These are phyloP conservation scores for Sitta carolinensis DNA, from an alignment of 2,797 vertebrate species.

Conservation along the genomic window DNA sequence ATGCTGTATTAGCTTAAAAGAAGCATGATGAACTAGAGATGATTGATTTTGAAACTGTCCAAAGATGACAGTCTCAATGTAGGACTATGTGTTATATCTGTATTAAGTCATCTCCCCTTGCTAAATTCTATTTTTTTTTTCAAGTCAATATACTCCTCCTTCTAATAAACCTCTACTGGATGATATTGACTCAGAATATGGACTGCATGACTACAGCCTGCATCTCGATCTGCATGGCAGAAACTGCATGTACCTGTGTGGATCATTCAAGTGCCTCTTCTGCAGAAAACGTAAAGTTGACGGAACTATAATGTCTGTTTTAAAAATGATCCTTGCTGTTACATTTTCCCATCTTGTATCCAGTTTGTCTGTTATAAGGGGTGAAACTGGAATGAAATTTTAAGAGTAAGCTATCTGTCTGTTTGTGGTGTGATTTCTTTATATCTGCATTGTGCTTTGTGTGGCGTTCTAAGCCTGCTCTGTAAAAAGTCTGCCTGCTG, in stretches of 20 bases:
- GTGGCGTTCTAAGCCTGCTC: accelerated
- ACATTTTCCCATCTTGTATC: background rate
- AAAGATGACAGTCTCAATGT: background rate
- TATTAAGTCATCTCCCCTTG: background rate
- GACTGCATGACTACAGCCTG: conserved; percentile 86
- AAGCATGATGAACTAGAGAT: background rate
- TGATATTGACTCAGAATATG: conserved; percentile 85
- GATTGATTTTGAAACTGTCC: background rate
- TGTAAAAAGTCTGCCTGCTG: background rate
- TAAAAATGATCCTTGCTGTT: background rate
- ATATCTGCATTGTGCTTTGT: background rate
- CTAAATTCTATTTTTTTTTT: background rate
- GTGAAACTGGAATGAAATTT: background rate
- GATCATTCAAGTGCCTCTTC: conserved; percentile 80
- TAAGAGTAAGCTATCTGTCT: background rate
- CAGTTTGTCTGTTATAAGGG: background rate
- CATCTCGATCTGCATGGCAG: conserved; percentile 84
- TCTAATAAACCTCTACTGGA: conserved; percentile 71
- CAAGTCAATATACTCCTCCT: conserved; percentile 75
- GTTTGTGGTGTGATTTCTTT: background rate
- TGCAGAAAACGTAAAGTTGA: conserved; percentile 82
- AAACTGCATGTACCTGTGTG: conserved; percentile 77
- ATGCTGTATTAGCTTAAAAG: background rate
- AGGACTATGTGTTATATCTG: background rate
- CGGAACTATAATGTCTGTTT: background rate